Percentiles rank a stretch among this genome's conserved stretches.
These are phyloP conservation scores for Cremastinae sp. DNA, from an alignment of 2,888 invertebrate species.

Conservation along the genomic window DNA sequence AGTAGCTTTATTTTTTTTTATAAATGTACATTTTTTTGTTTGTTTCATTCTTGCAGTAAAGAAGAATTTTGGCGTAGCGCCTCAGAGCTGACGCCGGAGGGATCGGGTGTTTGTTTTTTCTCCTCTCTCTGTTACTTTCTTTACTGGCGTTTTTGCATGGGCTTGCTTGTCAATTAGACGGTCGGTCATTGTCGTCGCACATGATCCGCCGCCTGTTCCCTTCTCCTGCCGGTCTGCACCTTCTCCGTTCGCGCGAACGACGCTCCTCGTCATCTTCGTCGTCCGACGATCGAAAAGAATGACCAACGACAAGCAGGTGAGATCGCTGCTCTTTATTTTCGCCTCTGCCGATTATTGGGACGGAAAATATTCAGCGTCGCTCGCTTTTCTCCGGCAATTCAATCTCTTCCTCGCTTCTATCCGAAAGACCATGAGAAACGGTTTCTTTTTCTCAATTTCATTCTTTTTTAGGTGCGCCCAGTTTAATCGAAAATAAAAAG, in stretches of 20 bases:
- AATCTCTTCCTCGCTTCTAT: neutral
- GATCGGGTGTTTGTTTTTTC: conserved; percentile 4
- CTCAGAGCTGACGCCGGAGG: conserved; percentile 21
- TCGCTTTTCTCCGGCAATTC: neutral
- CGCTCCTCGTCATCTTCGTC: conserved; percentile 38
- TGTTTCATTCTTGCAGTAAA: neutral
- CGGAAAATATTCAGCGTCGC: neutral
- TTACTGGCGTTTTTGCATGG: conserved; percentile 70
- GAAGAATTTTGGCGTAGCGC: conserved; percentile 57
- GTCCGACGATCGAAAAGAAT: conserved; percentile 66
- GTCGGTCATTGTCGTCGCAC: conserved; percentile 60
- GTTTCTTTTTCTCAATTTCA: neutral
- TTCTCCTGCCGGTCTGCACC: conserved; percentile 55
- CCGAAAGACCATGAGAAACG: no score
- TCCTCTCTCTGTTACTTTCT: neutral
- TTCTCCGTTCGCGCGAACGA: conserved; percentile 63
- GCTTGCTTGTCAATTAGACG: conserved; percentile 68
- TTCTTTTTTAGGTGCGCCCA: conserved; percentile 17
- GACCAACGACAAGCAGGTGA: conserved; percentile 79
- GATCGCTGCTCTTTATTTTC: conserved; percentile 56
- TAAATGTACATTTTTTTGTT: neutral
- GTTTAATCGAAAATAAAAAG: neutral
- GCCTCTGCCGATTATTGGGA: conserved; percentile 3
- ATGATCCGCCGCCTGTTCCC: conserved; percentile 57
- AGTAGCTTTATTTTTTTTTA: no score